These are phyloP conservation scores for Amphipoea oculea DNA, from an alignment of 2,888 invertebrate species.

Conservation along the genomic window DNA sequence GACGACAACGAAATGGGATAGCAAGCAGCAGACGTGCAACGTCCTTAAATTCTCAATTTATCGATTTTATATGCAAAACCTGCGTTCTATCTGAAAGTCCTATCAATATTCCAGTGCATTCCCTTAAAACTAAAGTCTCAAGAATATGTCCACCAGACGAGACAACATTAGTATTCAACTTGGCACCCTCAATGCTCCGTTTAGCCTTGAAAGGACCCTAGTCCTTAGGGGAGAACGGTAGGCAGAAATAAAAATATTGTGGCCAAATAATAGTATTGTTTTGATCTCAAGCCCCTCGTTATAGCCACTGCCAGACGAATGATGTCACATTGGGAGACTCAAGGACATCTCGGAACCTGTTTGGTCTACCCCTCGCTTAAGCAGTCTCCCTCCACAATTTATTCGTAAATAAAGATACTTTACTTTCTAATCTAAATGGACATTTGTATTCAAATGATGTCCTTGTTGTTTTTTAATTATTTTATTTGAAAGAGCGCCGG, in stretches of 20 bases:
- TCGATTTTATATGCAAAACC: constrained; percentile 6
- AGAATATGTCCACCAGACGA: constrained; percentile 29
- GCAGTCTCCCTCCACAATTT: constrained; percentile 1
- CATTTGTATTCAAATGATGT: constrained; percentile 35
- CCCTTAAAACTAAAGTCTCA: constrained; percentile 5
- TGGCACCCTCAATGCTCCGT: constrained; percentile 32
- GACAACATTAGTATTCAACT: constrained; percentile 42
- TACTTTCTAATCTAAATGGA: constrained; percentile 34
- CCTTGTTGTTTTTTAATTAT: constrained; percentile 18
- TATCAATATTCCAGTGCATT: constrained; percentile 11
- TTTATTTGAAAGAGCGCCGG: constrained; percentile 11
- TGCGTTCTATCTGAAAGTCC: not conserved
- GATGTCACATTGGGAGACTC: constrained; percentile 42
- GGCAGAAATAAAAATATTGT: constrained; percentile 36
- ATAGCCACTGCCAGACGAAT: constrained; percentile 31
- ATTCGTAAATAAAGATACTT: constrained; percentile 30
- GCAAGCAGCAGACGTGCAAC: not conserved
- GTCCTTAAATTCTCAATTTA: not conserved
- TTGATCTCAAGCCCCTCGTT: constrained; percentile 26
- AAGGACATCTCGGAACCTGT: constrained; percentile 35
- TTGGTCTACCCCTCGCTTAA: constrained; percentile 22
- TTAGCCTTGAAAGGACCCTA: constrained; percentile 25
- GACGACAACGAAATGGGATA: not conserved
- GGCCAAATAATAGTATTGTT: constrained; percentile 26
- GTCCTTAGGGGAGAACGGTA: constrained; percentile 16